Conservation (phyloP, 2,888 invertebrate genomes). For the Cheilosia pagana region DNA sequence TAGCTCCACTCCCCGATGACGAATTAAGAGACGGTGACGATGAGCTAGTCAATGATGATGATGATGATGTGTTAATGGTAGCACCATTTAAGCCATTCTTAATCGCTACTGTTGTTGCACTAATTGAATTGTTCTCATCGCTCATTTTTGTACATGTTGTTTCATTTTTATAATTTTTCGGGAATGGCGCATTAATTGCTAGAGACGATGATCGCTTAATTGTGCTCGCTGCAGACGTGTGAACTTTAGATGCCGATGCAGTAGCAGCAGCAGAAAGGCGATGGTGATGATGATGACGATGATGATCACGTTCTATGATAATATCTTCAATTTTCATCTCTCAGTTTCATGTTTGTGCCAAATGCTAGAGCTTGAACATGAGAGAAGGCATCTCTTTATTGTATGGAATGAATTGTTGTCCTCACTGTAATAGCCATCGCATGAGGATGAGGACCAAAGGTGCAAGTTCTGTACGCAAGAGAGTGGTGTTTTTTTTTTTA, state of each 20-base stretch:
- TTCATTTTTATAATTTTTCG: conserved; percentile 84
- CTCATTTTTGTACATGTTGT: conserved; percentile 89
- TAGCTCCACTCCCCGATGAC: conserved; percentile 43
- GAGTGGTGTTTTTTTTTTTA: conserved; percentile 19
- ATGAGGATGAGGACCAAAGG: conserved; percentile 1
- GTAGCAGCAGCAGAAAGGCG: conserved; percentile 44
- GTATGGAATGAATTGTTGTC: conserved; percentile 4
- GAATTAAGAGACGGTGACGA: conserved; percentile 75
- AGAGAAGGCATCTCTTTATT: conserved; percentile 18
- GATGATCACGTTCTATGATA: conserved; percentile 73
- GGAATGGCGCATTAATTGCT: conserved; percentile 74
- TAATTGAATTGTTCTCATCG: conserved; percentile 87
- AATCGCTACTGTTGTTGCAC: conserved; percentile 78
- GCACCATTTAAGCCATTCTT: conserved; percentile 89
- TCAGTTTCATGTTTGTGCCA: conserved; percentile 54
- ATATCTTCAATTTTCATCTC: conserved; percentile 78
- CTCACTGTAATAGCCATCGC: conserved; percentile 15
- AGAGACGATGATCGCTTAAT: conserved; percentile 54
- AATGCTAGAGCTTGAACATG: conserved; percentile 18
- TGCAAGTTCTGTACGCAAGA: conserved; percentile 10
- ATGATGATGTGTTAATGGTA: conserved; percentile 75
- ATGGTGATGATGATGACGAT: conserved; percentile 65
- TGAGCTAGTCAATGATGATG: conserved; percentile 44
- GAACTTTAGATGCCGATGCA: conserved; percentile 47
- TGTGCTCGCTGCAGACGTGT: conserved; percentile 29